Conservation (phyloP, 2,888 invertebrate species). For the Polydrusus tereticollis region DNA sequence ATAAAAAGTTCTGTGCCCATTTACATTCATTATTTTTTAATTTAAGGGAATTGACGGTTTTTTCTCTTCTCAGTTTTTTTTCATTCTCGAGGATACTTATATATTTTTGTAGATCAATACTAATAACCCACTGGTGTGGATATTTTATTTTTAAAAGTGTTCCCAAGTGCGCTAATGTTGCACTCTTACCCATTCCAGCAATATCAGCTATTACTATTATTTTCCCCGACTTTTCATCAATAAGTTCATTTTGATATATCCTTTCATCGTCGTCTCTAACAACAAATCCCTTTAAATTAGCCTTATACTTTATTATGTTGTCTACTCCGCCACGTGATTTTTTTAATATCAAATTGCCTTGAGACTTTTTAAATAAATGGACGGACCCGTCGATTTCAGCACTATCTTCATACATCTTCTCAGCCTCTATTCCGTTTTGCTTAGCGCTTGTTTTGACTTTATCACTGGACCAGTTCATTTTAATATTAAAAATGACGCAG, state of each 20-base stretch:
- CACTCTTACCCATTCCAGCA: constrained; percentile 21
- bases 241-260: not conserved
- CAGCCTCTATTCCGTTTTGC: not conserved
- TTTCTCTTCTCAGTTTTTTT: not conserved
- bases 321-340: not conserved
- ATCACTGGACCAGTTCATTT: not conserved
- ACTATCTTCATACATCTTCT: not conserved
- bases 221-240: not conserved
- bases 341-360: not conserved
- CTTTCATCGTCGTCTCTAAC: not conserved
- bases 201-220: constrained; percentile 7
- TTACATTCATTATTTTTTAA: too few species aligned
- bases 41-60: not conserved
- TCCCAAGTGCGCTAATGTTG: not conserved
- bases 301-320: constrained; percentile 4
- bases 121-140: not conserved
- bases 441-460: not conserved
- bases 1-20: constrained; percentile 10
- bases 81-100: not conserved
- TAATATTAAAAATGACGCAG: constrained; percentile 4
- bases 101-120: constrained; percentile 9
- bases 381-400: not conserved
- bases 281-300: not conserved
- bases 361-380: not conserved
- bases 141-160: not conserved